phyloP scores from a whole-genome alignment of 1,140 invertebrate genomes.

The Cherax quadricarinatus region DNA sequence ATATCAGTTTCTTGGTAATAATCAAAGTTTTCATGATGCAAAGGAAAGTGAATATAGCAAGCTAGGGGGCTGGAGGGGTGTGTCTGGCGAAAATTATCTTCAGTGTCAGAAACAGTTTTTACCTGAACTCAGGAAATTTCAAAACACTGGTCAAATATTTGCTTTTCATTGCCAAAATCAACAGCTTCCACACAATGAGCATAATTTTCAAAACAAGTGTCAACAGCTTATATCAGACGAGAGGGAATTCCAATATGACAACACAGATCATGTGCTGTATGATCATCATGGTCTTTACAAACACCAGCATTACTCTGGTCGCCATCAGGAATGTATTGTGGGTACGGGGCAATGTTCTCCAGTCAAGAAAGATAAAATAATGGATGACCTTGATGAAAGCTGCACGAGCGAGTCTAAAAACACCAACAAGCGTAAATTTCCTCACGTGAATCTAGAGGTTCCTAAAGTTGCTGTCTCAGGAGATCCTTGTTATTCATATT shows the following conservation, averaged over 20 bases:
- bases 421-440: too few relatives aligned
- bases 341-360: not conserved
- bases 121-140: not conserved
- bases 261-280: not conserved
- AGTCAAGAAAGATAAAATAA: not conserved
- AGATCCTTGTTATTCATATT: not conserved
- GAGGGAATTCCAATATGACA: not conserved
- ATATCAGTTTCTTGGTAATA: too few relatives aligned
- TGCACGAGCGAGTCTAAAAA: not conserved
- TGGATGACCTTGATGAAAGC: not conserved
- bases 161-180: not conserved
- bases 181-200: not conserved
- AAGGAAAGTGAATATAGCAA: not conserved
- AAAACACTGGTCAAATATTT: not conserved
- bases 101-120: not conserved
- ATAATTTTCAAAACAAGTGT: not conserved
- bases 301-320: not conserved
- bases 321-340: not conserved
- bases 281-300: not conserved
- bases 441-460: not conserved
- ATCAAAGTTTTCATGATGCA: not conserved
- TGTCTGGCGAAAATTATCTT: not conserved
- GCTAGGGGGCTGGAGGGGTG: not conserved
- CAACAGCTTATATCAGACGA: not conserved
- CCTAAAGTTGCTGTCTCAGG: not conserved